Evolutionary conservation across 2,888 invertebrate genomes (phyloP), one percentile per base, ranked within the genome.

Genomic region (Dynastes hyllus): DNA sequence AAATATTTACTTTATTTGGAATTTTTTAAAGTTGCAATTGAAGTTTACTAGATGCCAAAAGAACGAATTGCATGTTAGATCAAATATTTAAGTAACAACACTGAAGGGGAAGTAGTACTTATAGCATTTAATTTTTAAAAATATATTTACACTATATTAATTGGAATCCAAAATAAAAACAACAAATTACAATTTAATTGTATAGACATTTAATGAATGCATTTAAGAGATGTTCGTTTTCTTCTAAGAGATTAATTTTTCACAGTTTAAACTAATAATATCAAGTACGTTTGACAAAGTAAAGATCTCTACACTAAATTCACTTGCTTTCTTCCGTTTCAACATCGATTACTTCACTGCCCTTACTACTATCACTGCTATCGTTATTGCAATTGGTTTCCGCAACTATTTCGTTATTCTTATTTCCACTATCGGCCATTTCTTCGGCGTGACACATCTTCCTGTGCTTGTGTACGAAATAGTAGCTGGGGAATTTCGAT

Each of bases 381-480:
- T 83, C 84, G 45, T 80, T 78, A 27, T 75, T 32, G 66, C 65
- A 70, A 13, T 76, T 78, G 45, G 81, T 82, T 80, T 86, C 86
- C 77, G 85, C 84, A 27, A 86, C 85, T 77, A 87, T 87, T 78
- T 88, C 87, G 81, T 87, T 88, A 81, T 88, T 88, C 81, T 87
- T 87, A 80, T 87, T 86, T 13, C 69, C 80, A 65, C 71, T 81
- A 75, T 89, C 87, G 76, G 87, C 88, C 83, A 89, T 88, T 82
- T 93, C 93, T 75, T 93, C 93, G 0, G 94, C 93, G 87, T 97
- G 97, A 86, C 96, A 96, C 85, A 94, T 89, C 89, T 96, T 96
- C 76, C 96, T 91, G 87, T 97, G 97, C 86, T 97, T 97, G 88
- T 97, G 97, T 32, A 97, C 97, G 90, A 97, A 97, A 89, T 97